Conservation (phyloP, 2,888 invertebrate genomes). For the Cryptocephalus primarius region DNA sequence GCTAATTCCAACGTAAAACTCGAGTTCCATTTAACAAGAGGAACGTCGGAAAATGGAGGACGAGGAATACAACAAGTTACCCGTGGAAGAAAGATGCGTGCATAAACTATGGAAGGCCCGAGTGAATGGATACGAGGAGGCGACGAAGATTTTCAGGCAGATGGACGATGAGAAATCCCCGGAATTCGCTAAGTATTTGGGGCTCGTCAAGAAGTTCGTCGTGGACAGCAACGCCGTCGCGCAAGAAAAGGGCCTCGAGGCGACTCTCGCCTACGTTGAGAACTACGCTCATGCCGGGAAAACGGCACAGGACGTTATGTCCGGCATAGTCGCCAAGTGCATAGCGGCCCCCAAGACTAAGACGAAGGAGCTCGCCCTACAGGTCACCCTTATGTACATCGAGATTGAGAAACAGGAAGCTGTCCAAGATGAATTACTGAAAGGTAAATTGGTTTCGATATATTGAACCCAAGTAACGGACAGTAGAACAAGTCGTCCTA, state of each 20-base stretch:
- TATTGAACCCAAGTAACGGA: too few relatives aligned
- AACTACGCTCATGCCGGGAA: slow-evolving; percentile 82
- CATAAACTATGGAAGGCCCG: slow-evolving; percentile 97
- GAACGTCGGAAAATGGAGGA: background rate
- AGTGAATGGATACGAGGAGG: slow-evolving; percentile 88
- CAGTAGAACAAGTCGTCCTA: too few relatives aligned
- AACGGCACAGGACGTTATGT: slow-evolving; percentile 73
- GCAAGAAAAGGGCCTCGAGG: slow-evolving; percentile 92
- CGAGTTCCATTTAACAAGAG: too few relatives aligned
- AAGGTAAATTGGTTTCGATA: slow-evolving; percentile 49
- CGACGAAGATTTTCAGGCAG: slow-evolving; percentile 75
- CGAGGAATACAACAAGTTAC: slow-evolving; percentile 75
- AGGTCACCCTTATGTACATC: slow-evolving; percentile 84
- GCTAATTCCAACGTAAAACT: too few relatives aligned
- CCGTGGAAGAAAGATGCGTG: slow-evolving; percentile 81
- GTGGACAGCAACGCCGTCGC: slow-evolving; percentile 89
- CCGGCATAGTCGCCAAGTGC: slow-evolving; percentile 78
- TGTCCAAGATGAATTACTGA: slow-evolving; percentile 81
- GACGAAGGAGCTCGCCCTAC: slow-evolving; percentile 83
- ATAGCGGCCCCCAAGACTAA: slow-evolving; percentile 84
- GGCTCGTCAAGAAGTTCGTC: slow-evolving; percentile 89
- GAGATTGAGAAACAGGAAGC: slow-evolving; percentile 92
- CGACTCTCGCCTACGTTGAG: slow-evolving; percentile 81
- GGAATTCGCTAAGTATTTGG: slow-evolving; percentile 86
- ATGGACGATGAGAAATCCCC: slow-evolving; percentile 88